phyloP scores from a whole-genome alignment of 2,797 vertebrate genomes.

The Tolypeutes matacus region DNA sequence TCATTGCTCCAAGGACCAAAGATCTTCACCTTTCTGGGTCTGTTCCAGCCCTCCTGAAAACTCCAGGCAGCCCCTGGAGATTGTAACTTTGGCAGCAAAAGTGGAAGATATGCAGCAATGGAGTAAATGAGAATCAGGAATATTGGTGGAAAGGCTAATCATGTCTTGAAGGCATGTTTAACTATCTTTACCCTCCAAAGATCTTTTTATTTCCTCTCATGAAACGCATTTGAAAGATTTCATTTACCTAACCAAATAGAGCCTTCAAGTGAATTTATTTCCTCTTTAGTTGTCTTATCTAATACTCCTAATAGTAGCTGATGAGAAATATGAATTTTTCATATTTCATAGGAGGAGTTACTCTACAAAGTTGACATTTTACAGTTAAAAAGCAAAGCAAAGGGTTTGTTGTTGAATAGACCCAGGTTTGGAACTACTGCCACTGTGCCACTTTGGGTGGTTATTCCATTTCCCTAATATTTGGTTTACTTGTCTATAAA shows the following conservation, averaged over 20 bases:
- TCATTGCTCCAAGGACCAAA: not conserved
- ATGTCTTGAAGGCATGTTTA: not conserved
- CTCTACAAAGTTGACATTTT: not conserved
- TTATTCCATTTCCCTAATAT: not conserved
- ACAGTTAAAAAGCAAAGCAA: not conserved
- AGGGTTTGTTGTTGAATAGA: fast-evolving
- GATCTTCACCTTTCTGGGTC: not conserved
- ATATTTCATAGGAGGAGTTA: not conserved
- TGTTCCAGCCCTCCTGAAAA: not conserved
- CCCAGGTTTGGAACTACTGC: not conserved
- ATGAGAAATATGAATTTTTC: not conserved
- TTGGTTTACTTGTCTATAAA: not conserved
- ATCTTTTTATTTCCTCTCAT: not conserved
- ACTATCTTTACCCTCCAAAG: not conserved
- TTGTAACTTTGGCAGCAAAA: not conserved
- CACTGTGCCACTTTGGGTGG: not conserved
- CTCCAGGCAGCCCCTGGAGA: not conserved
- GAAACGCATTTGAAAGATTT: not conserved
- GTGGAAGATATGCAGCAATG: not conserved
- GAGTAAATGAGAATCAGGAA: not conserved
- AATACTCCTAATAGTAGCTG: not conserved
- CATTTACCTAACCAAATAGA: not conserved
- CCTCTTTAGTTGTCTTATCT: slow-evolving; percentile 5
- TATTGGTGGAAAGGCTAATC: not conserved
- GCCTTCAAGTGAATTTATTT: not conserved